Percentiles rank a stretch among this genome's conserved stretches.
Conservation (phyloP, 2,113 vertebrate species). For the Sprattus sprattus region DNA sequence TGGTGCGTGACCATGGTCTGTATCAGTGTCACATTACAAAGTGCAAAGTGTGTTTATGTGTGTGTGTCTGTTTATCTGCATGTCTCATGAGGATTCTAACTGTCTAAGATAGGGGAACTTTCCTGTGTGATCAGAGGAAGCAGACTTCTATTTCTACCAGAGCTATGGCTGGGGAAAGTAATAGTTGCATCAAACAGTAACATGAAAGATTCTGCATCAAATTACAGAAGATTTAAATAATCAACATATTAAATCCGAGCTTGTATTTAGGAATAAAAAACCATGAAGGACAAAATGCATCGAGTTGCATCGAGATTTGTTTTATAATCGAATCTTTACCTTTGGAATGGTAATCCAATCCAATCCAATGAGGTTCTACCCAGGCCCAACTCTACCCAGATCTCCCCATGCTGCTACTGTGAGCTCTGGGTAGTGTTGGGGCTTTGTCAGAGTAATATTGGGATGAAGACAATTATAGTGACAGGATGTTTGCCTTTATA, state of each 20-base stretch:
- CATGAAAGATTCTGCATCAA: background rate
- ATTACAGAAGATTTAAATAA: too few relatives aligned
- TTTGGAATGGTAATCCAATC: too few relatives aligned
- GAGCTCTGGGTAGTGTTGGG: too few relatives aligned
- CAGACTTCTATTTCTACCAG: background rate
- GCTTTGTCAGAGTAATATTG: too few relatives aligned
- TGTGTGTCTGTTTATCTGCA: conserved; percentile 17
- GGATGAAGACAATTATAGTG: too few relatives aligned
- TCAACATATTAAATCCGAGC: too few relatives aligned
- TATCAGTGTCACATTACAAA: background rate
- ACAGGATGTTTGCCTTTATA: too few relatives aligned
- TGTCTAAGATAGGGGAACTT: background rate
- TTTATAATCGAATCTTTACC: background rate
- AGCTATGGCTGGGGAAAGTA: background rate
- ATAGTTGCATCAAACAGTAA: background rate
- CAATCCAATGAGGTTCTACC: too few relatives aligned
- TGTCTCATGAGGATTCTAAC: background rate
- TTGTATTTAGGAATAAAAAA: too few relatives aligned
- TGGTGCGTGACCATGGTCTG: background rate
- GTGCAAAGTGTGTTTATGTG: conserved; percentile 2
- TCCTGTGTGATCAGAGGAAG: background rate
- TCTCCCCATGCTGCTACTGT: too few relatives aligned
- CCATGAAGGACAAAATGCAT: background rate
- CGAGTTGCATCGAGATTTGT: background rate
- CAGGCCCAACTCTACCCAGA: too few relatives aligned